Base-by-base conservation (phyloP, 1,140 invertebrate species). In the Eurytemora carolleeae region DNA sequence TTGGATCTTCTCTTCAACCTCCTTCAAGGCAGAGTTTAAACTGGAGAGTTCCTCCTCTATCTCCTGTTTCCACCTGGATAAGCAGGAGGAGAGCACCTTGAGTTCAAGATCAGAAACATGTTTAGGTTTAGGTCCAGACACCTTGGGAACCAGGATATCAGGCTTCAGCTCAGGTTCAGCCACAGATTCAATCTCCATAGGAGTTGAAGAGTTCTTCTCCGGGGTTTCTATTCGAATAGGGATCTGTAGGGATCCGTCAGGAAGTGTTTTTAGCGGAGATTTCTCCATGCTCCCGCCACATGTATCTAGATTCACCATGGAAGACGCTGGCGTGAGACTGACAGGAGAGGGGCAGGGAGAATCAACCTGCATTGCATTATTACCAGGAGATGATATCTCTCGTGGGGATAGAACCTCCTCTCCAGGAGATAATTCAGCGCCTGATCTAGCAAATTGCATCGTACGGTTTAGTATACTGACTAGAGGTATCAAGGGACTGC, bases 1-100 rank as follows among this genome's bases (percentile, higher is more conserved):
- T 60, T 68, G 68, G n/a, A 75, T 68, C 18, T 68, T 66, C 16
- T 67, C 63, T 58, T 74, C 73, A 26, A 74, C 65, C 3, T 63
- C 65, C 57, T 63, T 66, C 7, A 76, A 74, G 58, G 69, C 70
- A 18, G 71, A 69, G 65, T 74, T 72, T 59, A 76, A 68, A 58
- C 72, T 72, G 71, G 68, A 61, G 18, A 68, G 63, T 25, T 74
- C 71, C 59, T 65, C 65, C 64, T 75, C 72, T 18, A 75, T 71
- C 63, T 75, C 74, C 22, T 68, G 69, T 53, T 72, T 67, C 75
- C 75, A 76, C 31, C 31, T 44, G n/a, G 31, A 12, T 44, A 44
- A n/a, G n/a, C 31, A 44, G n/a, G 31, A 44, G 7, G 31, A 44
- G 7, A 44, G n/a, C n/a, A 44, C 31, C n/a, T 44, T 44, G n/a